phyloP scores from a whole-genome alignment of 2,113 vertebrate genomes.

The Larimichthys polyactis region DNA sequence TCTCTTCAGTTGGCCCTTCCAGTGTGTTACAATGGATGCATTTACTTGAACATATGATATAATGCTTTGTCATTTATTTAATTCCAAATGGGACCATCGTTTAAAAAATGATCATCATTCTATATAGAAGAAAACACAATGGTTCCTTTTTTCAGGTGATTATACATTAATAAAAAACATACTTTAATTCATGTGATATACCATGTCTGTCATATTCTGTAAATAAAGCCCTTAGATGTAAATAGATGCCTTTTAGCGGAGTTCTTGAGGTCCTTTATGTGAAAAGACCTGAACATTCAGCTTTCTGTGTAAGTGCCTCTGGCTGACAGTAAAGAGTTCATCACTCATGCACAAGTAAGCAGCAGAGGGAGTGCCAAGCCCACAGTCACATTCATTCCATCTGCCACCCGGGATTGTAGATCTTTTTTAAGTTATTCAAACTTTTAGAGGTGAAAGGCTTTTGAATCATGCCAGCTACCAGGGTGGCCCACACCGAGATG shows the following conservation, averaged over 20 bases:
- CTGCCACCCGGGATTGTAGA: not conserved
- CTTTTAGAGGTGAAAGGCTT: not conserved
- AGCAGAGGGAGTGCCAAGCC: not conserved
- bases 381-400: not conserved
- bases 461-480: not conserved
- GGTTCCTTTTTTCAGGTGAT: too few species aligned
- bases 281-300: not conserved
- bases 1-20: too few species aligned
- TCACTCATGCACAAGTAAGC: not conserved
- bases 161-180: too few species aligned
- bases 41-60: too few species aligned
- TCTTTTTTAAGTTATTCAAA: not conserved
- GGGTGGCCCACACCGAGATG: not conserved
- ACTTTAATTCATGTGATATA: too few species aligned
- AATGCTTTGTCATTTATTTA: too few species aligned
- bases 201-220: too few species aligned
- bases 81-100: too few species aligned
- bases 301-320: not conserved
- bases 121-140: too few species aligned
- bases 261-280: not conserved
- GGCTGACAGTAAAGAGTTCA: not conserved
- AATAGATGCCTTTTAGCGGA: constrained; percentile 1
- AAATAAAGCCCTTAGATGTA: too few species aligned
- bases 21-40: too few species aligned
- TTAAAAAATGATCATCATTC: too few species aligned